A percentile compares a stretch with the other conserved stretches of the same genome.
Evolutionary conservation across 37 sponge, comb jelly and placozoan genomes (phyloP).

Genomic region (Crambe crambe): DNA sequence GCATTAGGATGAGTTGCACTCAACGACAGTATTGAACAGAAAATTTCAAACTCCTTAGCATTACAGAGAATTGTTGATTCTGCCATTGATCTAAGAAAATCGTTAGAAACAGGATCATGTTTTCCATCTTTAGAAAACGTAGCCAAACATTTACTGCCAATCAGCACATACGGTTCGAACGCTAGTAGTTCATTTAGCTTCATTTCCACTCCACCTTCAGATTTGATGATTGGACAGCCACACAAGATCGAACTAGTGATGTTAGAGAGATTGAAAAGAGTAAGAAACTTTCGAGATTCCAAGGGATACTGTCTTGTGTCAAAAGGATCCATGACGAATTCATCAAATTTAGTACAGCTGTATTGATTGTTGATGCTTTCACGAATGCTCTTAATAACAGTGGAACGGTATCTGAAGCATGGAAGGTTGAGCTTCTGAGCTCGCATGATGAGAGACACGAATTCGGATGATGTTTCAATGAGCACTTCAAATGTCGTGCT

Average conservation of each 20-base stretch:
- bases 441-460: not conserved
- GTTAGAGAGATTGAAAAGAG: not conserved
- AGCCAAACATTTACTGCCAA: not conserved
- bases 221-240: not conserved
- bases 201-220: not conserved
- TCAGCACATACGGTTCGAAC: not conserved
- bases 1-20: not conserved
- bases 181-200: not conserved
- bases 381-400: not conserved
- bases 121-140: not conserved
- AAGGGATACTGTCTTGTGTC: slow-evolving; percentile 1
- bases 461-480: not conserved
- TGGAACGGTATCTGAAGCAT: slow-evolving; percentile 7
- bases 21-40: not conserved
- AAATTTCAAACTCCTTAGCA: not conserved
- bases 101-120: not conserved
- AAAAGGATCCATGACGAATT: slow-evolving; percentile 16
- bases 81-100: not conserved
- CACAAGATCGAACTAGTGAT: not conserved
- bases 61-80: not conserved
- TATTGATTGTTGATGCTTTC: not conserved
- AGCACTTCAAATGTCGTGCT: not conserved
- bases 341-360: not conserved
- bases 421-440: not conserved
- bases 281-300: too few relatives aligned